These are phyloP conservation scores for Aegypius monachus DNA, from an alignment of 2,113 vertebrate genomes.

Conservation along the genomic window DNA sequence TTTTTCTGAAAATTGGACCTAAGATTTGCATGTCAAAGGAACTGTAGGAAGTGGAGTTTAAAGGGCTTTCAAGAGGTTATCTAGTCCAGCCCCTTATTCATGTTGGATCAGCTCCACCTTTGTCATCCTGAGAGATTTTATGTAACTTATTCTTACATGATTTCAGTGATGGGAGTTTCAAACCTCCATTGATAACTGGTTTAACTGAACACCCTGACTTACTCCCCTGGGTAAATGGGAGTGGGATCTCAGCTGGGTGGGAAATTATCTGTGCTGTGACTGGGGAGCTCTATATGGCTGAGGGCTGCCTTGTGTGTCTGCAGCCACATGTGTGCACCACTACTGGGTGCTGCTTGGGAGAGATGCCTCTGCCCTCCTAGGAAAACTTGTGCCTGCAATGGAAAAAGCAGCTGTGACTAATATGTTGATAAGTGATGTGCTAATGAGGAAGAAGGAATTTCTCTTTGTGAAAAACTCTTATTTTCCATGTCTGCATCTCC, in stretches of 20 bases:
- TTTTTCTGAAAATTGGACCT: neutral
- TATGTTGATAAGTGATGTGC: neutral
- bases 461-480: neutral
- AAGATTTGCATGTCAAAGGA: neutral
- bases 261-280: neutral
- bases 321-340: neutral
- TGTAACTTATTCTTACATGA: neutral
- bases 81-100: neutral
- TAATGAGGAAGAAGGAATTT: neutral
- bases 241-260: neutral
- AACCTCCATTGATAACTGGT: neutral
- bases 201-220: neutral
- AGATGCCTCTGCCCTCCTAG: neutral
- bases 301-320: neutral
- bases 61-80: neutral
- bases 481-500: neutral
- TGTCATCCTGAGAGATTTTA: neutral
- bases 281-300: neutral
- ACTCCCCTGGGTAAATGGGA: neutral
- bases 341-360: neutral
- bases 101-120: neutral
- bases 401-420: neutral
- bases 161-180: neutral
- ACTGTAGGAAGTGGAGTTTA: neutral
- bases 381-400: neutral